Conservation (phyloP, 2,888 invertebrate species). For the Spatulosminthurus flaviceps region DNA sequence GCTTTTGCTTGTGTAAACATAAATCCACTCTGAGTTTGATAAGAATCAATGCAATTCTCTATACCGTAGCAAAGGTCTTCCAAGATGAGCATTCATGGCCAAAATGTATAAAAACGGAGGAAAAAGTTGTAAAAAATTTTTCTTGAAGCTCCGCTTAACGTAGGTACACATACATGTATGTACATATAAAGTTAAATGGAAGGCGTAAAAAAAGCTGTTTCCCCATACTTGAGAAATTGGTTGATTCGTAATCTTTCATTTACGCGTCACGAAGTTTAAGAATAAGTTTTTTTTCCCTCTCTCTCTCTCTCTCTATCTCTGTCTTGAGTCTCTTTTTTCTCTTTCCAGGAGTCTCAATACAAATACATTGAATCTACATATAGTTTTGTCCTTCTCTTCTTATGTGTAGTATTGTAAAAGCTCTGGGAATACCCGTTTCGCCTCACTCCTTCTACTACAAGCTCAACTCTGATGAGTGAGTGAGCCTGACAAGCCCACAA, state of each 20-base stretch:
- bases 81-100: not conserved
- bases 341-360: too few relatives aligned
- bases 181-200: slow-evolving; percentile 22
- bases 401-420: not conserved
- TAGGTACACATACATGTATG: too few relatives aligned
- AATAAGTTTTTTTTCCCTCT: slow-evolving; percentile 19
- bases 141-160: not conserved
- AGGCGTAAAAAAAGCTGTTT: slow-evolving; percentile 42
- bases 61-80: too few relatives aligned
- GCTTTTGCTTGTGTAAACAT: not conserved
- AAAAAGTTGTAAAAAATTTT: slow-evolving; percentile 16
- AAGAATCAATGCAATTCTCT: not conserved
- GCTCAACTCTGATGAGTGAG: too few relatives aligned
- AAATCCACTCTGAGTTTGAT: not conserved
- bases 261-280: slow-evolving; percentile 39
- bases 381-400: too few relatives aligned
- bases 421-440: too few relatives aligned
- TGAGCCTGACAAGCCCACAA: too few relatives aligned
- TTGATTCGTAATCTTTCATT: slow-evolving; percentile 43
- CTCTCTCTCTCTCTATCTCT: too few relatives aligned
- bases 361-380: too few relatives aligned
- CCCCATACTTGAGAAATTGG: slow-evolving; percentile 40
- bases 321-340: too few relatives aligned
- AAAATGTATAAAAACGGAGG: not conserved
- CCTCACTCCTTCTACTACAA: too few relatives aligned